These are phyloP conservation scores for Trachythela sp. DNA, from an alignment of 64 coral and sea anemone species.

Conservation along the genomic window DNA sequence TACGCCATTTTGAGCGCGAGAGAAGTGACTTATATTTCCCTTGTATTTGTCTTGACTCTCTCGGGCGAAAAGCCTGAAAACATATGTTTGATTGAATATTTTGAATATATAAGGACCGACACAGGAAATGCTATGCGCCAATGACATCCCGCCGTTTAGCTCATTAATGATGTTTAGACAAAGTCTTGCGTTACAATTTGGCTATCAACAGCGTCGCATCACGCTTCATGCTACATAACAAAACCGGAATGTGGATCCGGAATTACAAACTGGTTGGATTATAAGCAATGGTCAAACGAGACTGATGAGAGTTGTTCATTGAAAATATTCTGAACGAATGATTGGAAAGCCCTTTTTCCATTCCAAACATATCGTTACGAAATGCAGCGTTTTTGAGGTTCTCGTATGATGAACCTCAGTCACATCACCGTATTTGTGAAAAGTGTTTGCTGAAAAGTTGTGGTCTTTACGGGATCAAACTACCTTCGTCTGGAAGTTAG, in stretches of 20 bases:
- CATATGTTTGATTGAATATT: background rate
- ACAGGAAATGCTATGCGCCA: background rate
- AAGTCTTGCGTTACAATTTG: background rate
- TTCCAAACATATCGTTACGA: too few species aligned
- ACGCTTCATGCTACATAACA: background rate
- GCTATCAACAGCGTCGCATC: background rate
- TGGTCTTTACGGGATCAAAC: too few species aligned
- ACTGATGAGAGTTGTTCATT: too few species aligned
- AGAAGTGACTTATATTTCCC: background rate
- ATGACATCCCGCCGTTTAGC: background rate
- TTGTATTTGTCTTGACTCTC: background rate
- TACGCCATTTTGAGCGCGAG: background rate
- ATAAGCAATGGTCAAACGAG: background rate
- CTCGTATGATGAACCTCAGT: too few species aligned
- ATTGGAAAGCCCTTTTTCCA: too few species aligned
- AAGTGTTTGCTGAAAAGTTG: too few species aligned
- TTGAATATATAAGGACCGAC: background rate
- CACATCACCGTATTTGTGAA: too few species aligned
- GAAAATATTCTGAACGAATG: too few species aligned
- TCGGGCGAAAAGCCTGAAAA: background rate
- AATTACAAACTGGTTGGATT: background rate
- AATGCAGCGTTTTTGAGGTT: too few species aligned
- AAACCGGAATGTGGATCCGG: background rate
- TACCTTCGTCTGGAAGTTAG: too few species aligned
- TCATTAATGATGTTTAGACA: background rate